Evolutionary conservation across 1,140 invertebrate genomes (phyloP), one percentile per base, ranked within the genome.

Genomic region (Centruroides vittatus): DNA sequence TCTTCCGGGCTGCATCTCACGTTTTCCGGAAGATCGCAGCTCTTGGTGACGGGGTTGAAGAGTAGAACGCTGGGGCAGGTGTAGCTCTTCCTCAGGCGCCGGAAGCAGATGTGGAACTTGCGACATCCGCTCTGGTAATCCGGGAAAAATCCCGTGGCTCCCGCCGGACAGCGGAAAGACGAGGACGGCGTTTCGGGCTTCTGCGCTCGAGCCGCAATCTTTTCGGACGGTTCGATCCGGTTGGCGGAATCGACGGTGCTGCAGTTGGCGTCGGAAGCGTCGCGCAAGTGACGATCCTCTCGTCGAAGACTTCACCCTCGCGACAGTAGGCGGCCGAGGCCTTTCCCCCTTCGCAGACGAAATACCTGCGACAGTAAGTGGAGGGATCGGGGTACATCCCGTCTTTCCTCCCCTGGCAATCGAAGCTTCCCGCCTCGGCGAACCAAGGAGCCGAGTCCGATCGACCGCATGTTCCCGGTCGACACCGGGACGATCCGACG

Each of bases 91-190:
- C 59, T 50, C 11, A 66, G 55, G 5, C 47, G 23, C 5, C 55
- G 51, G 35, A 64, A 66, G 35, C 65, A 66, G 8, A 66, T 64
- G 23, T 66, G 61, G 41, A 63, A 66, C 53, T 55, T 58, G 36
- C 55, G 59, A 35, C 65, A 64, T 2, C 59, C 59, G 51, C 59
- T 64, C 10, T 57, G 51, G 36, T 61, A 64, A 47, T 64, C 62
- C 10, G 62, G 62, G 34, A 64, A 64, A 13, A 64, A 64, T 4
- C 62, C 62, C 46, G 56, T 64, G 3, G 61, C 62, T 6, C 50
- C 59, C 12, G 57, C 57, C n/a, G 55, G 34, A 35, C 62, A 64
- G 7, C 11, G 13, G 10, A 6, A 47, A 4, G 34, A 5, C 1
- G 4, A 10, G 4, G 10, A 35, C 36, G 5, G 48, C 6, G 35